Conservation (phyloP, 2,888 invertebrate species). For the Drosophila fungiperda region DNA sequence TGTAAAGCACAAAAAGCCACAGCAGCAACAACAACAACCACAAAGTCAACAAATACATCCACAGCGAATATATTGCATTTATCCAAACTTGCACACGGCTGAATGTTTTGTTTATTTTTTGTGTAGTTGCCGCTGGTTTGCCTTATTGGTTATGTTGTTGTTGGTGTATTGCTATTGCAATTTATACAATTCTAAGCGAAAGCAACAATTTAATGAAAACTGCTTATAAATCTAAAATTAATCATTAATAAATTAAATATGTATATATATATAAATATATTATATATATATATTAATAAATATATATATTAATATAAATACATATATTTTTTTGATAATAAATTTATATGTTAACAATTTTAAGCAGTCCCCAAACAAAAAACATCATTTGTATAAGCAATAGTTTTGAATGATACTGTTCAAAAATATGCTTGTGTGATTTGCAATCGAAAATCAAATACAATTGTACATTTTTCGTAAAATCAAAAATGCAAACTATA, state of each 20-base stretch:
- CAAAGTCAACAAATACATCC: constrained; percentile 23
- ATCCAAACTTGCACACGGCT: constrained; percentile 55
- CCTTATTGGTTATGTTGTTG: constrained; percentile 35
- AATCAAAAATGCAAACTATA: constrained; percentile 27
- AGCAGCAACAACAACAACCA: constrained; percentile 26
- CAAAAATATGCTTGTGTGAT: constrained; percentile 39
- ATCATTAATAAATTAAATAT: constrained; percentile 15
- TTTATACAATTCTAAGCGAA: constrained; percentile 53
- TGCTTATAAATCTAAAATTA: constrained; percentile 51
- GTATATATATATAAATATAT: constrained; percentile 2
- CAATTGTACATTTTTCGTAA: constrained; percentile 59
- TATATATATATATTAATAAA: neutral
- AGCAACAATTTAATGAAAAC: constrained; percentile 44
- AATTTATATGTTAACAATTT: constrained; percentile 58
- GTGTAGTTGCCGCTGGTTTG: constrained; percentile 34
- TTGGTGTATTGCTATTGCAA: constrained; percentile 61
- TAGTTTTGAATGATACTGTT: constrained; percentile 35
- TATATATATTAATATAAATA: constrained; percentile 36
- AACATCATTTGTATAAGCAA: constrained; percentile 43
- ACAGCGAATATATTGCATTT: constrained; percentile 64
- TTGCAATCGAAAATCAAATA: constrained; percentile 45
- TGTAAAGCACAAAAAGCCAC: constrained; percentile 57
- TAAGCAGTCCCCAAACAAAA: constrained; percentile 48
- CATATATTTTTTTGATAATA: constrained; percentile 73
- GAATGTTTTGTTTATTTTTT: constrained; percentile 50